Percentiles rank a stretch among this genome's conserved stretches.
Conservation (phyloP, 1,140 invertebrate genomes). For the Ptiloglossa arizonensis region DNA sequence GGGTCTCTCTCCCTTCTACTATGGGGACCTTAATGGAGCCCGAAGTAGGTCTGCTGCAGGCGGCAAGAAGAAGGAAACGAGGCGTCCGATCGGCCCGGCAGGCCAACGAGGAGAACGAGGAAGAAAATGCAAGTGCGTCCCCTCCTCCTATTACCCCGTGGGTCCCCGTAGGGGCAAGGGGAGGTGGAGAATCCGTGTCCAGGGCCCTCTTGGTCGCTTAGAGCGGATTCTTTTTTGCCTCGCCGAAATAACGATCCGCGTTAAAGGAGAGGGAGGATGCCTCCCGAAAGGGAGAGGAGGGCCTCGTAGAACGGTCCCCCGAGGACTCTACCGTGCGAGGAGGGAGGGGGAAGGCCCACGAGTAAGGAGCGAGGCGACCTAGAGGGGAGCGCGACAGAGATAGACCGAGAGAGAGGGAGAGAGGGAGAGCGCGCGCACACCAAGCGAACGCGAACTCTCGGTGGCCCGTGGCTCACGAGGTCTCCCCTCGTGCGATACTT, state of each 20-base stretch:
- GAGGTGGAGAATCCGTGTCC: too few relatives aligned
- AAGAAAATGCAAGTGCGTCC: conserved; percentile 51
- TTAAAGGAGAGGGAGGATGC: conserved; percentile 61
- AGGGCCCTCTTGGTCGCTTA: too few relatives aligned
- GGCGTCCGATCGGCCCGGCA: not conserved
- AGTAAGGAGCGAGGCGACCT: conserved; percentile 50
- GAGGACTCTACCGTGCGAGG: conserved; percentile 18
- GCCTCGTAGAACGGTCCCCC: conserved; percentile 13
- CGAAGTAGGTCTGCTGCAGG: conserved; percentile 73
- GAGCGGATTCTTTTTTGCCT: conserved; percentile 47
- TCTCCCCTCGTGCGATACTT: conserved; percentile 77
- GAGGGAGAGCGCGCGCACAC: conserved; percentile 32
- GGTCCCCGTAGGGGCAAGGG: too few relatives aligned
- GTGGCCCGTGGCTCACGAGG: conserved; percentile 66
- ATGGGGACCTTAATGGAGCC: conserved; percentile 67
- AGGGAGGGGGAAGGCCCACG: not conserved
- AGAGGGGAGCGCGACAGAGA: conserved; percentile 57
- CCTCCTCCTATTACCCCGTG: not conserved
- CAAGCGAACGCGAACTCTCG: conserved; percentile 66
- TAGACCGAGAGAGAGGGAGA: conserved; percentile 43
- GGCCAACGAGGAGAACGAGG: conserved; percentile 7
- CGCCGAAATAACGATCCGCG: conserved; percentile 55
- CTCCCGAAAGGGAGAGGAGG: conserved; percentile 29
- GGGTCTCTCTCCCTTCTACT: conserved; percentile 47
- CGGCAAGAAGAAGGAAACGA: conserved; percentile 14